A percentile compares a stretch with the other conserved stretches of the same genome.
These are phyloP conservation scores for Pampusana beccarii DNA, from an alignment of 2,113 vertebrate species.

Conservation along the genomic window DNA sequence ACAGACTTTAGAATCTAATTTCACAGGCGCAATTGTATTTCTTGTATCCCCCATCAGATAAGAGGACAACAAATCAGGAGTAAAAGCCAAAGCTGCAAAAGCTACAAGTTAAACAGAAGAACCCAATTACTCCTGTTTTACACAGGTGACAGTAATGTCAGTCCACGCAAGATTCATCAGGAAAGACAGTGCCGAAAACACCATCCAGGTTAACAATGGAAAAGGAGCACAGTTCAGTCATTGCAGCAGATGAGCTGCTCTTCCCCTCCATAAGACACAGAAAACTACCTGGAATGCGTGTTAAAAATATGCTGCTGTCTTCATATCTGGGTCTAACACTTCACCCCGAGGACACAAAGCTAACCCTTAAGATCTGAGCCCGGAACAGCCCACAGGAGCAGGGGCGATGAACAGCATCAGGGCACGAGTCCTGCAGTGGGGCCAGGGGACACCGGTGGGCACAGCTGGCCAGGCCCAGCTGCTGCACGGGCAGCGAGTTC, in stretches of 20 bases:
- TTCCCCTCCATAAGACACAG: not conserved
- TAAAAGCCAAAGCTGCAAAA: not conserved
- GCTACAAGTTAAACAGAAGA: not conserved
- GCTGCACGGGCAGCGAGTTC: too few species aligned
- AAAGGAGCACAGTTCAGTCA: not conserved
- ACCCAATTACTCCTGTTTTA: not conserved
- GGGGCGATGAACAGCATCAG: fast-evolving
- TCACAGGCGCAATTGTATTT: not conserved
- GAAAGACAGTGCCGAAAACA: not conserved
- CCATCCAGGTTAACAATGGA: not conserved
- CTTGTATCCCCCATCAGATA: not conserved
- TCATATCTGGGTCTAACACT: not conserved
- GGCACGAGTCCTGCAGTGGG: fast-evolving
- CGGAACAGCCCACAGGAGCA: not conserved
- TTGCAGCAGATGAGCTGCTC: not conserved
- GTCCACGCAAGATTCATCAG: not conserved
- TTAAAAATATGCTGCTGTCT: not conserved
- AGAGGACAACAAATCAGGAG: not conserved
- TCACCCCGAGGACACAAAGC: not conserved
- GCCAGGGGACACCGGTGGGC: not conserved
- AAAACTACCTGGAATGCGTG: not conserved
- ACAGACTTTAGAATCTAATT: not conserved
- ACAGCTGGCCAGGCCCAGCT: not conserved
- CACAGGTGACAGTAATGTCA: not conserved
- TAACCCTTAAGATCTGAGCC: too few species aligned